These are phyloP conservation scores for Hyposoter didymator DNA, from an alignment of 2,888 invertebrate genomes.

Conservation along the genomic window DNA sequence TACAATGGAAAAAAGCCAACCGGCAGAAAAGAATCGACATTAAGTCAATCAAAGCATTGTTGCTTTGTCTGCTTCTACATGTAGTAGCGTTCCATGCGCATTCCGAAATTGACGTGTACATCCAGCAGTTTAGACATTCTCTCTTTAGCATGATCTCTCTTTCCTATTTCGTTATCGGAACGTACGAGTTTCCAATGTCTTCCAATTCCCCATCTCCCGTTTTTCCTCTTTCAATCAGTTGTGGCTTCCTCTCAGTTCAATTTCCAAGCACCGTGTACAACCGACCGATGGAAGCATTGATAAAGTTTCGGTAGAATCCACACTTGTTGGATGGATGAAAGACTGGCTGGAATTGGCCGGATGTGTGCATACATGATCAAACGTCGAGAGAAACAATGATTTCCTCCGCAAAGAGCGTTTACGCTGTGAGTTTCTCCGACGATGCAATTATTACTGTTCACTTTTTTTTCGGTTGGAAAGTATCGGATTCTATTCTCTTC, in stretches of 20 bases:
- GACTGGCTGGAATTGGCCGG: conserved; percentile 45
- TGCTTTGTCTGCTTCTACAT: conserved; percentile 20
- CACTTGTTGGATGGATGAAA: conserved; percentile 35
- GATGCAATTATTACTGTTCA: conserved; percentile 1
- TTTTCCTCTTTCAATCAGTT: conserved; percentile 52
- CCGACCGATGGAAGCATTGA: conserved; percentile 56
- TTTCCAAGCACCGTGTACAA: conserved; percentile 62
- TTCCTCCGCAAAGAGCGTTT: conserved; percentile 28
- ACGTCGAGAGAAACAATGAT: conserved; percentile 40
- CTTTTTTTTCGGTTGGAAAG: neutral
- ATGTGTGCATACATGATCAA: conserved; percentile 26
- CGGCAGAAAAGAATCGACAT: conserved; percentile 7
- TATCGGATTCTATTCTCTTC: conserved; percentile 5
- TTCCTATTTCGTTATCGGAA: conserved; percentile 52
- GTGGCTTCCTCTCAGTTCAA: conserved; percentile 54
- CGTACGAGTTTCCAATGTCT: conserved; percentile 46
- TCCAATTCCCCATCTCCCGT: conserved; percentile 43
- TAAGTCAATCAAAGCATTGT: conserved; percentile 36
- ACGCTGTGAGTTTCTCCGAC: conserved; percentile 20
- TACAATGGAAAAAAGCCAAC: neutral
- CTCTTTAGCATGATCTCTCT: conserved; percentile 49
- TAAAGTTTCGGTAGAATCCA: conserved; percentile 27
- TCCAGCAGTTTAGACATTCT: conserved; percentile 43
- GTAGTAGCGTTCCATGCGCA: conserved; percentile 77
- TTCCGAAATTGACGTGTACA: conserved; percentile 70